A percentile compares a stretch with the other conserved stretches of the same genome.
These are phyloP conservation scores for Corythornis vintsioides DNA, from an alignment of 2,113 vertebrate species.

Conservation along the genomic window DNA sequence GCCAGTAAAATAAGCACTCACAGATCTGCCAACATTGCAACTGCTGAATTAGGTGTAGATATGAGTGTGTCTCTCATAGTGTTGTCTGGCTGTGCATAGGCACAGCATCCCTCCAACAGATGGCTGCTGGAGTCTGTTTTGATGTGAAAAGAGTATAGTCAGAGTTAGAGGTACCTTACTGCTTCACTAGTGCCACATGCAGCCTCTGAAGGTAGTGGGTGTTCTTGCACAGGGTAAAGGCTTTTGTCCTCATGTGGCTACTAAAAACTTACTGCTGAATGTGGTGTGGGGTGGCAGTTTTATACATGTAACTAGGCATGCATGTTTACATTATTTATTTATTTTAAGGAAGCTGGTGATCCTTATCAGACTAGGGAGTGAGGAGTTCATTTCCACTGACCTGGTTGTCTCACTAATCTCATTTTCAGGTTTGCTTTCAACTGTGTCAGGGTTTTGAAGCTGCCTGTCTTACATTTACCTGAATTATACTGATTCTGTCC, in stretches of 20 bases:
- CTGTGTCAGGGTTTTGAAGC: constrained; percentile 22
- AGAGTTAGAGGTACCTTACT: constrained; percentile 24
- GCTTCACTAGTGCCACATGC: background rate
- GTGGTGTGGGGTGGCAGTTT: background rate
- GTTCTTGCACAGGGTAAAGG: background rate
- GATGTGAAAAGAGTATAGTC: constrained; percentile 4
- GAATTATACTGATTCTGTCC: constrained; percentile 47
- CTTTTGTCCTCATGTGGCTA: background rate
- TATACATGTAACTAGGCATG: background rate
- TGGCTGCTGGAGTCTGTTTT: background rate
- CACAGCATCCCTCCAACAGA: constrained; percentile 32
- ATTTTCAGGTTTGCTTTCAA: constrained; percentile 53
- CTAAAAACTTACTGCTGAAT: background rate
- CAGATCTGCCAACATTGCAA: constrained; percentile 10
- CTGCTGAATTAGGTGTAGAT: constrained; percentile 46
- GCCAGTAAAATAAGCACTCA: background rate
- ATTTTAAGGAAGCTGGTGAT: background rate
- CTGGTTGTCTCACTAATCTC: constrained; percentile 38
- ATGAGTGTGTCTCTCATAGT: background rate
- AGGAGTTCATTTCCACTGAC: constrained; percentile 38
- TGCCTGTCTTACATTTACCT: constrained; percentile 21
- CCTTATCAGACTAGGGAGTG: background rate
- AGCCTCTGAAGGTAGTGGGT: background rate
- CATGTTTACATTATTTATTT: background rate
- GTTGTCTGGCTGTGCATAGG: constrained; percentile 25